These are phyloP conservation scores for Falco novaeseelandiae DNA, from an alignment of 2,797 vertebrate genomes.

Conservation along the genomic window DNA sequence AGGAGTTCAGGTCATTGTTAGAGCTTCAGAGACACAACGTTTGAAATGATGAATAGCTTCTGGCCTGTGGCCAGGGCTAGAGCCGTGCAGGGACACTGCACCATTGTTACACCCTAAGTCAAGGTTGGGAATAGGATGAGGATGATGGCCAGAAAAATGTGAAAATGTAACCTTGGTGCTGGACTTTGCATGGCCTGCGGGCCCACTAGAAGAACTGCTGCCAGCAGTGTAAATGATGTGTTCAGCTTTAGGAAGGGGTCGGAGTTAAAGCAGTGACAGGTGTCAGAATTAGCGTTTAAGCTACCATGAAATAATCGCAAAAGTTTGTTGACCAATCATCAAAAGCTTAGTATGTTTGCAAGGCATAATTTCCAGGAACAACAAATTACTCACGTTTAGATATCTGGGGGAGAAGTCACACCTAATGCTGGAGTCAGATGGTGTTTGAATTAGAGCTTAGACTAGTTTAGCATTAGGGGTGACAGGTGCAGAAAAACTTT, in stretches of 20 bases:
- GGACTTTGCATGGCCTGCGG: neutral
- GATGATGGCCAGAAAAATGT: neutral
- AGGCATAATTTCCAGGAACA: neutral
- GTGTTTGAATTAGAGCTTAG: neutral
- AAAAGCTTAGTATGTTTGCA: neutral
- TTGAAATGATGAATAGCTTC: neutral
- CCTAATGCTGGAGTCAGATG: neutral
- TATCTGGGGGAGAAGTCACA: neutral
- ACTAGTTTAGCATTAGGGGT: neutral
- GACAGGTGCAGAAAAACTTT: neutral
- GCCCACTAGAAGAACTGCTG: neutral
- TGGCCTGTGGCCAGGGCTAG: neutral
- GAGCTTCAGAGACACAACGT: neutral
- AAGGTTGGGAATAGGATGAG: neutral
- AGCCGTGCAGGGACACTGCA: neutral
- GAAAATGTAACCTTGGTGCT: neutral
- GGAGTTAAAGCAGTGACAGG: neutral
- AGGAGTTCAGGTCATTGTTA: neutral
- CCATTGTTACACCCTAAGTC: rapidly evolving
- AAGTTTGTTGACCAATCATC: neutral
- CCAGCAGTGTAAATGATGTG: neutral
- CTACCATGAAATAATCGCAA: neutral
- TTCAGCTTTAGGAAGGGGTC: neutral
- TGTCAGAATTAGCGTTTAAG: neutral
- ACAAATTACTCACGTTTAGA: neutral